phyloP scores from a whole-genome alignment of 2,888 invertebrate genomes.

The Xylota sylvarum region DNA sequence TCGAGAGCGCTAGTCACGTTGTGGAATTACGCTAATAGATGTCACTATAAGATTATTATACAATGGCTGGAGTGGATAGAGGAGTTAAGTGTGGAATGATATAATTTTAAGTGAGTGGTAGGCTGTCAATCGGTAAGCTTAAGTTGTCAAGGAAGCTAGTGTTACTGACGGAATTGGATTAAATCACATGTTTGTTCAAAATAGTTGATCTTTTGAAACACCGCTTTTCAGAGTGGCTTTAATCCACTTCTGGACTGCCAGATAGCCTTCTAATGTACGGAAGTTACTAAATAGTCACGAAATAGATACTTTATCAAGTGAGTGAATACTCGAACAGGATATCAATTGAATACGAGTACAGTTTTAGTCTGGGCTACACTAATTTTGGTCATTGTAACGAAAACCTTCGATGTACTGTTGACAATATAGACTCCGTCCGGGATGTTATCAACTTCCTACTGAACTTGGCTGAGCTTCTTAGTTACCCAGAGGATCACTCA shows the following conservation, averaged over 20 bases:
- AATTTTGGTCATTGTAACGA: too few species aligned
- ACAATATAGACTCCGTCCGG: too few species aligned
- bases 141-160: constrained; percentile 44
- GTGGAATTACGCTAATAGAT: constrained; percentile 62
- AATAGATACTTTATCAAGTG: too few species aligned
- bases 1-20: constrained; percentile 59
- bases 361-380: too few species aligned
- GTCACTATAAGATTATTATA: constrained; percentile 56
- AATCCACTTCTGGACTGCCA: neutral
- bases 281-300: too few species aligned
- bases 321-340: too few species aligned
- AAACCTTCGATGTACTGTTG: too few species aligned
- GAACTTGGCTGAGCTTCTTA: too few species aligned
- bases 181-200: neutral
- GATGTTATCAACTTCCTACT: too few species aligned
- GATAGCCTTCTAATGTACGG: too few species aligned
- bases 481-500: too few species aligned
- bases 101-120: constrained; percentile 34
- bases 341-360: too few species aligned
- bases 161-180: constrained; percentile 1
- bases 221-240: neutral
- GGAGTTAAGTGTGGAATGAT: constrained; percentile 30
- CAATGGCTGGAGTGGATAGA: constrained; percentile 17
- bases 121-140: constrained; percentile 26
- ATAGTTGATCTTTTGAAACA: neutral